Percentiles rank a stretch among this genome's conserved stretches.
Conservation (phyloP, 2,888 invertebrate genomes). For the Polydrusus tereticollis region DNA sequence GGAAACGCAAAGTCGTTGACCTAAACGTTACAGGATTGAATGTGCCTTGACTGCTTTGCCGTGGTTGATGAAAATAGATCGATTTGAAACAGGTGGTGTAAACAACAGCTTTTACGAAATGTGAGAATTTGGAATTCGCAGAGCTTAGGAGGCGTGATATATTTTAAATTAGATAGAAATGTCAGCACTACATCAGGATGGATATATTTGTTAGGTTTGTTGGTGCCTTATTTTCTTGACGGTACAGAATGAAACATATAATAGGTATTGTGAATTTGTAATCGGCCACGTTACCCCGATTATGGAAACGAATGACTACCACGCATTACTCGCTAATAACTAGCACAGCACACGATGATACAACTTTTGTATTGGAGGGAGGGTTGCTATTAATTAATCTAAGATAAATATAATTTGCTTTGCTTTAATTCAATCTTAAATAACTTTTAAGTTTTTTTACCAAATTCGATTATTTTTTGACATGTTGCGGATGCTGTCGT, state of each 20-base stretch:
- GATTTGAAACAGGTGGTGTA: slow-evolving; percentile 40
- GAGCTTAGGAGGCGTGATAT: slow-evolving; percentile 30
- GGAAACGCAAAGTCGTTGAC: slow-evolving; percentile 1
- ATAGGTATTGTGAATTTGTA: no score
- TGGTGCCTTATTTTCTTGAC: background rate
- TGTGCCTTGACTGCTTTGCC: slow-evolving; percentile 6
- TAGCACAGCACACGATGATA: no score
- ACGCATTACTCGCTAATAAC: no score
- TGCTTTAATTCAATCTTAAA: no score
- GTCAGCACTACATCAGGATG: background rate
- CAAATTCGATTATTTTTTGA: no score
- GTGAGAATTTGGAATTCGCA: slow-evolving; percentile 31
- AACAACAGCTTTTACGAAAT: slow-evolving; percentile 32
- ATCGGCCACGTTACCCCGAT: no score
- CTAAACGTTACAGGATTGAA: slow-evolving; percentile 14
- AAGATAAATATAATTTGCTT: no score
- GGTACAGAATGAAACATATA: background rate
- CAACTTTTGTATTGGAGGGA: no score
- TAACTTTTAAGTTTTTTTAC: no score
- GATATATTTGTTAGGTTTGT: background rate
- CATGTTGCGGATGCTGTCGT: no score
- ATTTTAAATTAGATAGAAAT: slow-evolving; percentile 22
- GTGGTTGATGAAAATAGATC: slow-evolving; percentile 38
- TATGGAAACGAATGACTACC: no score
- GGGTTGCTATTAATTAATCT: no score